A percentile compares a stretch with the other conserved stretches of the same genome.
Evolutionary conservation across 2,113 vertebrate species (phyloP).

Genomic region (Otolemur garnettii): DNA sequence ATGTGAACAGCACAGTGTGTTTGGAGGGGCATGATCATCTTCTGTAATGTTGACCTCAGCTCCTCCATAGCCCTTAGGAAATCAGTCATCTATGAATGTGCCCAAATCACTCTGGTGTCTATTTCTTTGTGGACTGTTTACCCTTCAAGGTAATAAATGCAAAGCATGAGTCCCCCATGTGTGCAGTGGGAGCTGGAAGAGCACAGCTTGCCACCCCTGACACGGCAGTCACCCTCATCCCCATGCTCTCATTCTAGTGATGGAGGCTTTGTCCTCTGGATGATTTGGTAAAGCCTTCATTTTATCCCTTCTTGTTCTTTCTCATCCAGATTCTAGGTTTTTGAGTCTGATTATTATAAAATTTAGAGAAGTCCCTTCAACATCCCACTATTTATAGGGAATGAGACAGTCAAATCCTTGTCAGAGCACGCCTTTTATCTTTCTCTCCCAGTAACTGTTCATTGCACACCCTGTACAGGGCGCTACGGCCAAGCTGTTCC

Average conservation of each 20-base stretch:
- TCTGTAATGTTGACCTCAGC: neutral
- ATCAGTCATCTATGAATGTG: neutral
- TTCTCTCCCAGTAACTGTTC: neutral
- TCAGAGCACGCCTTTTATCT: neutral
- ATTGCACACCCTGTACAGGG: neutral
- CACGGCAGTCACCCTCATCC: neutral
- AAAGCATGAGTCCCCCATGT: neutral
- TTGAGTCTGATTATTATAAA: slow-evolving; percentile 7
- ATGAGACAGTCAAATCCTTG: neutral
- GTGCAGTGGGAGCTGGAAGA: neutral
- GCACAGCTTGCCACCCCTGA: neutral
- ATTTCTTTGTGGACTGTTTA: neutral
- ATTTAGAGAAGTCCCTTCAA: neutral
- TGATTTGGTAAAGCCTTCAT: neutral
- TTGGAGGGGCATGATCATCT: neutral
- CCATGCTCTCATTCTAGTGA: neutral
- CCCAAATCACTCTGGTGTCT: neutral
- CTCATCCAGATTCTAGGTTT: slow-evolving; percentile 26
- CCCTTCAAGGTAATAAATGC: neutral
- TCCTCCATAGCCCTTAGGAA: neutral
- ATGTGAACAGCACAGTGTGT: neutral
- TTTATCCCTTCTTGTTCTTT: neutral
- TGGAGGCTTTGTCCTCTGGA: neutral
- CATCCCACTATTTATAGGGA: neutral
- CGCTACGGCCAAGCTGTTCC: neutral